These are phyloP conservation scores for Lordiphosa collinella DNA, from an alignment of 1,140 invertebrate species.

Conservation along the genomic window DNA sequence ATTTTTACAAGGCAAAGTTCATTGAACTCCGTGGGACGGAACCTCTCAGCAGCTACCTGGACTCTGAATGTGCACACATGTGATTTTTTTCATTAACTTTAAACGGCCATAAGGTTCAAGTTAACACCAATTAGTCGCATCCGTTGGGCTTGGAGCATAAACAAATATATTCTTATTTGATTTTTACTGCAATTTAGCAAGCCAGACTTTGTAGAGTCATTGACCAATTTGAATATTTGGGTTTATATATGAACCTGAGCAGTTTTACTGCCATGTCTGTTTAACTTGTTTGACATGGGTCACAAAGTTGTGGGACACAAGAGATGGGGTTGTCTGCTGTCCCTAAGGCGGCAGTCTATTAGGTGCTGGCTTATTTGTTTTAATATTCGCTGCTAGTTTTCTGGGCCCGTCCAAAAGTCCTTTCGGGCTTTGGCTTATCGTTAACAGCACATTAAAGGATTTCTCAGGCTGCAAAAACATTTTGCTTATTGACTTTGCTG, in stretches of 20 bases:
- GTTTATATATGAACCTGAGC: conserved; percentile 1
- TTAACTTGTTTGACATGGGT: conserved; percentile 72
- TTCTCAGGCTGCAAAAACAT: conserved; percentile 38
- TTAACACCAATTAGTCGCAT: conserved; percentile 70
- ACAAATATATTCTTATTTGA: conserved; percentile 45
- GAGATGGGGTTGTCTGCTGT: conserved; percentile 5
- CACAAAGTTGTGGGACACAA: conserved; percentile 16
- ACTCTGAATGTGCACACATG: conserved; percentile 11
- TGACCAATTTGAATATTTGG: conserved; percentile 35
- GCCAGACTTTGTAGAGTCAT: conserved; percentile 48
- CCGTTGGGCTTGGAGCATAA: conserved; percentile 28
- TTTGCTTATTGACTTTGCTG: conserved; percentile 57
- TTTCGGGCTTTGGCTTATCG: conserved; percentile 55
- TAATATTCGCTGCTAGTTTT: conserved; percentile 71
- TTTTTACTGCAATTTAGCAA: conserved; percentile 31
- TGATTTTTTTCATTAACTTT: conserved; percentile 60
- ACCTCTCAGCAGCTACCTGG: conserved; percentile 23
- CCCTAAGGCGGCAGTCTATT: conserved; percentile 41
- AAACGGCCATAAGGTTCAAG: conserved; percentile 29
- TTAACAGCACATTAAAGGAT: conserved; percentile 75
- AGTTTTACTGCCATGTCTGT: conserved; percentile 41
- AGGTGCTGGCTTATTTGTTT: conserved; percentile 69
- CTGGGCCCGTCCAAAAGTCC: too few species aligned
- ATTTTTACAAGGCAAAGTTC: conserved; percentile 71
- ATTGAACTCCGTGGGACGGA: conserved; percentile 33